phyloP scores from a whole-genome alignment of 2,113 vertebrate genomes.

The Hippolais icterina region DNA sequence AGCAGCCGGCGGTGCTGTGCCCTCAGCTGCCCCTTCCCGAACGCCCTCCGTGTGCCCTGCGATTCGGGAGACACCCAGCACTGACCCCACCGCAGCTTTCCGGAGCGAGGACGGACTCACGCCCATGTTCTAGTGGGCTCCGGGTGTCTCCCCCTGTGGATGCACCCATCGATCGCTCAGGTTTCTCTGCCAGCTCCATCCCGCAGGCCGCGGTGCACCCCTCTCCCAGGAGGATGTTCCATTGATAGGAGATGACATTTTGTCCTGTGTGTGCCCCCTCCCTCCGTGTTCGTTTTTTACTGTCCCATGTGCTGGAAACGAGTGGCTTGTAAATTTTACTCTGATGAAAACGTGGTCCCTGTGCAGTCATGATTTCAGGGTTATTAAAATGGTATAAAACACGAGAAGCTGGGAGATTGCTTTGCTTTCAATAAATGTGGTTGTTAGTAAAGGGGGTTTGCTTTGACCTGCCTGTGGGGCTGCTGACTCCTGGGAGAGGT shows the following conservation, averaged over 20 bases:
- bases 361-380: constrained; percentile 13
- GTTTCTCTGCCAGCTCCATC: neutral
- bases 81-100: neutral
- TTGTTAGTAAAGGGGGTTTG: neutral
- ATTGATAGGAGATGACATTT: neutral
- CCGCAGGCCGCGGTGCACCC: neutral
- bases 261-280: neutral
- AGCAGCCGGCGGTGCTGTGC: neutral
- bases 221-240: neutral
- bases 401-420: neutral
- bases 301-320: neutral
- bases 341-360: neutral
- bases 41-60: neutral
- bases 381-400: constrained; percentile 22
- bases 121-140: neutral
- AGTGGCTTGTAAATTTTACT: constrained; percentile 9
- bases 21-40: neutral
- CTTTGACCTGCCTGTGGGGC: neutral
- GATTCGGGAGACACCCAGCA: neutral
- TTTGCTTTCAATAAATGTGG: neutral
- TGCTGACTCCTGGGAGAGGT: neutral
- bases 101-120: neutral
- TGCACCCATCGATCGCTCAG: neutral
- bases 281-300: neutral
- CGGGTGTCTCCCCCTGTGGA: neutral